Percentiles rank a stretch among this genome's conserved stretches.
Conservation (phyloP, 2,888 invertebrate species). For the Trimorus sp. region DNA sequence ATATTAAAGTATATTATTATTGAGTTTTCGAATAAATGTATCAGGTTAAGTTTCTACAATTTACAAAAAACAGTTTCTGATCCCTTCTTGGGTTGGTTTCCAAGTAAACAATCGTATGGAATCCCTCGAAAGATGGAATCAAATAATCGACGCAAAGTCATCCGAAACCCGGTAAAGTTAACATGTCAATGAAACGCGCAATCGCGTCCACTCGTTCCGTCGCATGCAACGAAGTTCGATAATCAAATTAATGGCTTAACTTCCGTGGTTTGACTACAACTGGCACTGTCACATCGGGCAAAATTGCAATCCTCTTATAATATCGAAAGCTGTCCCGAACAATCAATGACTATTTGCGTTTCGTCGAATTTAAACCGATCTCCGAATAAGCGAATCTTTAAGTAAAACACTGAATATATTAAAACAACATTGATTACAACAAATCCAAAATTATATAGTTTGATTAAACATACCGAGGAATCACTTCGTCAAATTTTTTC, state of each 20-base stretch:
- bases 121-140: slow-evolving; percentile 3
- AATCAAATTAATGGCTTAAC: slow-evolving; percentile 50
- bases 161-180: slow-evolving; percentile 14
- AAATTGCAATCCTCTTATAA: slow-evolving; percentile 34
- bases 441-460: no score
- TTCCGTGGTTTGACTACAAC: slow-evolving; percentile 31
- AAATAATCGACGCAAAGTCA: slow-evolving; percentile 14
- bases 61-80: no score
- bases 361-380: neutral
- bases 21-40: no score
- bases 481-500: no score
- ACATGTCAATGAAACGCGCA: slow-evolving; percentile 19
- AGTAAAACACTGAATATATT: no score
- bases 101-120: neutral
- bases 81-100: no score
- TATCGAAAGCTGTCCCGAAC: slow-evolving; percentile 16
- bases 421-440: no score
- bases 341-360: neutral
- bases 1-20: no score
- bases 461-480: no score
- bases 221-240: slow-evolving; percentile 21
- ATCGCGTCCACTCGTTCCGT: slow-evolving; percentile 8
- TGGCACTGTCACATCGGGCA: slow-evolving; percentile 20
- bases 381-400: no score
- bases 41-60: no score